Evolutionary conservation across 2,797 vertebrate species (phyloP), one percentile per base, ranked within the genome.

Genomic region (Trematomus bernacchii): DNA sequence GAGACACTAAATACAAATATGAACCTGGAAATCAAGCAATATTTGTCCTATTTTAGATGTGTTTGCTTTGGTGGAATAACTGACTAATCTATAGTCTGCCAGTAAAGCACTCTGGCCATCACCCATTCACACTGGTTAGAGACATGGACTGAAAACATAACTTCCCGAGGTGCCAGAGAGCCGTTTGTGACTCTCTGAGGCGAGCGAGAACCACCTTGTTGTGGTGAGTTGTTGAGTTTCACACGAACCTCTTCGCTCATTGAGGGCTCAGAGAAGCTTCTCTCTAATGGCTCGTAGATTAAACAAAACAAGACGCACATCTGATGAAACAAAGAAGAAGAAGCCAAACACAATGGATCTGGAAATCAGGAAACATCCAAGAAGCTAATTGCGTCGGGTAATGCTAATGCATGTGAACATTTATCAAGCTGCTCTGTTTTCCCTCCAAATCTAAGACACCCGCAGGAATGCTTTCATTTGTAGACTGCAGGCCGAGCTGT

Each of bases 391-490:
- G 55, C 5, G 15, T 19, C 14, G 15, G 47, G 13, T 44, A 37
- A 37, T 37, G 33, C 33, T 5, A 46, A 55, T 48, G 51, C 21
- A 61, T 74, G 3, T 37, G 19, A 61, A 66, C 66, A 47, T 66
- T 21, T 54, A 59, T 60, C 44, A 46, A n/a, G 66, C 54, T 6
- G 1, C 13, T 70, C 53, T 79, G 67, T 68, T 83, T 72, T 54
- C 62, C 44, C 37, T 71, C 62, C 10, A 54, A 23, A 61, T 30
- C 18, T 13, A 6, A 30, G 40, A 44, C 23, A 30, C 48, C 60
- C 55, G 2, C 80, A 64, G 75, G 71, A 75, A 75, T 71, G 66
- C 59, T 68, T 75, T 67, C 52, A 53, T 66, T 71, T 4, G 48
- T 10, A 0, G 59, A 15, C 37, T 40, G 66, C 60, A 66, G 62